These are phyloP conservation scores for Myiotriccus ornatus DNA, from an alignment of 2,797 vertebrate species.

Conservation along the genomic window DNA sequence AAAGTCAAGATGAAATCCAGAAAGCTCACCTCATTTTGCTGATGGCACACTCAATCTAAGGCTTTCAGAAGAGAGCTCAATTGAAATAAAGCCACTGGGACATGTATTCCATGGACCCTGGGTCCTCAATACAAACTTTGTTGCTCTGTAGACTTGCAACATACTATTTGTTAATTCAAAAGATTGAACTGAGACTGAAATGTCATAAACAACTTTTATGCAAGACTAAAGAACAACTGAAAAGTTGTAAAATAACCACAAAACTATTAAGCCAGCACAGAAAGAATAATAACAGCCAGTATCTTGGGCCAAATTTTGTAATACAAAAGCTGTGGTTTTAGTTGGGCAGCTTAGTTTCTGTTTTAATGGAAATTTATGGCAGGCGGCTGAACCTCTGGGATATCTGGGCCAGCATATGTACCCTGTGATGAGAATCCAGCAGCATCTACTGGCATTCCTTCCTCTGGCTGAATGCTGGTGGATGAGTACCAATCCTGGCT, in stretches of 20 bases:
- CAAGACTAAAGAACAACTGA: neutral
- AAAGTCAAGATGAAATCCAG: neutral
- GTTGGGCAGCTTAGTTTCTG: neutral
- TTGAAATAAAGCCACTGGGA: neutral
- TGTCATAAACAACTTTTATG: neutral
- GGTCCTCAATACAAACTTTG: neutral
- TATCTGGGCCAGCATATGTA: neutral
- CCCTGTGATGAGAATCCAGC: neutral
- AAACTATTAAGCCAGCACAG: neutral
- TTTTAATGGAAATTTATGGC: neutral
- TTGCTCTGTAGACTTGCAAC: neutral
- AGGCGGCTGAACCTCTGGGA: neutral
- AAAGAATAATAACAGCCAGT: neutral
- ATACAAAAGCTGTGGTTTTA: neutral
- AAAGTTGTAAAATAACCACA: neutral
- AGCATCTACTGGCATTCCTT: neutral
- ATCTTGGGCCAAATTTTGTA: neutral
- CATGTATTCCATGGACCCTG: rapidly evolving
- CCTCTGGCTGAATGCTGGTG: too few relatives aligned
- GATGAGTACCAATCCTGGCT: too few relatives aligned
- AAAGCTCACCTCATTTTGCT: neutral
- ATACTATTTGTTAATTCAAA: neutral
- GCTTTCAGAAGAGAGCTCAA: neutral
- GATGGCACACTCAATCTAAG: neutral
- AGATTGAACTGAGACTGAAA: neutral